Conservation (phyloP, 1,140 invertebrate species). For the Gryon sp. region DNA sequence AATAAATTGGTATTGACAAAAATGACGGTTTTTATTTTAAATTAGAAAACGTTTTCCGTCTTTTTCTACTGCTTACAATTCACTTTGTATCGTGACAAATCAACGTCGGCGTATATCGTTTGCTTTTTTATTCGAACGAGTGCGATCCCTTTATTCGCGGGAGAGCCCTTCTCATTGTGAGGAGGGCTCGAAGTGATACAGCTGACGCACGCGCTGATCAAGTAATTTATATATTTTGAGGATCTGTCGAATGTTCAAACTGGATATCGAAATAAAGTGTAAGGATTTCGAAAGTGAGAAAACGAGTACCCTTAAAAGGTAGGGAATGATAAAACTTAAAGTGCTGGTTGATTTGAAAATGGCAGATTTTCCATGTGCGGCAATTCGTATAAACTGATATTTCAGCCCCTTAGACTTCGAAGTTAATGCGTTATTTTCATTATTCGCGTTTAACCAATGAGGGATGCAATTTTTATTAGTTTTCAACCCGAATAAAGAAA, state of each 20-base stretch:
- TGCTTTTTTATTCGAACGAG: conserved; percentile 50
- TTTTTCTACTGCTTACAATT: conserved; percentile 39
- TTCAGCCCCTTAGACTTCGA: too few species aligned
- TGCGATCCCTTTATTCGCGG: conserved; percentile 50
- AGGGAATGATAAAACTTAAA: conserved; percentile 28
- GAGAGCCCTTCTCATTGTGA: conserved; percentile 43
- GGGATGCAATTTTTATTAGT: too few species aligned
- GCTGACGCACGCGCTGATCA: conserved; percentile 22
- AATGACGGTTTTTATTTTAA: conserved; percentile 42
- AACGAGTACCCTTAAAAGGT: neutral
- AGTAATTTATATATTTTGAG: conserved; percentile 57
- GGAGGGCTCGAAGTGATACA: conserved; percentile 26
- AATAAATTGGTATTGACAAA: neutral
- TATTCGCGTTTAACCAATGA: too few species aligned
- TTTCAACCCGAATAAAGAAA: too few species aligned
- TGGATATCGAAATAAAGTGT: conserved; percentile 55
- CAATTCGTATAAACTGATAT: conserved; percentile 12
- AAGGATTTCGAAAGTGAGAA: conserved; percentile 27
- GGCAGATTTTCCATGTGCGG: conserved; percentile 35
- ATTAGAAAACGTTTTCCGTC: conserved; percentile 14
- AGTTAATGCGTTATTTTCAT: too few species aligned
- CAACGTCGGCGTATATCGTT: conserved; percentile 57
- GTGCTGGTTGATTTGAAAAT: conserved; percentile 53
- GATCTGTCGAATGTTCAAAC: conserved; percentile 42
- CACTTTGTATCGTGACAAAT: conserved; percentile 50